Evolutionary conservation across 2,113 vertebrate genomes (phyloP), one percentile per base, ranked within the genome.

Genomic region (Hemibagrus wyckioides): DNA sequence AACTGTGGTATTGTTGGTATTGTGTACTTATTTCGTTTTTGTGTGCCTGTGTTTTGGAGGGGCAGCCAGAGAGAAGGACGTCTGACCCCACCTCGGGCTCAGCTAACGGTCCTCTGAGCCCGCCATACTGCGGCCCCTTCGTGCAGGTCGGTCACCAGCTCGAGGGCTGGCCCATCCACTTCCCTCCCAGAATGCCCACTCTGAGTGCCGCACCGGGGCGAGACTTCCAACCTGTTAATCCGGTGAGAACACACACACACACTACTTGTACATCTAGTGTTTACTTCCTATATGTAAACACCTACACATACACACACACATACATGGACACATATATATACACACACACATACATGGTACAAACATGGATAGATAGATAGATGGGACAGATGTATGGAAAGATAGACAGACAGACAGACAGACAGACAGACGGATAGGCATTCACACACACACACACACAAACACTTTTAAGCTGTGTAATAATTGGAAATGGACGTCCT

Each of bases 151-250:
- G 96, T 91, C 96, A 95, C 92, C 96, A 95, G 0, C 97, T 94
- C 0, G 97, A 99, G 0, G 97, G 97, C 84, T 98, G 98, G 97
- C 96, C 97, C 93, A 92, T 97, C 93, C 96, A 96, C 87, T 97
- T 97, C 92, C 96, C 97, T 0, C 96, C 97, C 2, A 91, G 96
- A 88, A 94, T 97, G 93, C 94, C 96, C 0, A 95, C 94, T 77
- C 80, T 91, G 91, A 90, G 93, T 92, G 83, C 95, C 75, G 0
- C 94, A 90, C 91, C 96, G 92, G 90, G 94, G 86, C 92, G 95
- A 91, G 97, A 96, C 91, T 96, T 97, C 73, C 96, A 95, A 87
- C 96, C 96, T 81, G 96, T 95, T 83, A 94, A 91, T 91, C 93
- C 94, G 87, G 95, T 95, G 92, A 95, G 94, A 15, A 3, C 41